A percentile compares a stretch with the other conserved stretches of the same genome.
Conservation (phyloP, 2,113 vertebrate species). For the Eubucco bourcierii region DNA sequence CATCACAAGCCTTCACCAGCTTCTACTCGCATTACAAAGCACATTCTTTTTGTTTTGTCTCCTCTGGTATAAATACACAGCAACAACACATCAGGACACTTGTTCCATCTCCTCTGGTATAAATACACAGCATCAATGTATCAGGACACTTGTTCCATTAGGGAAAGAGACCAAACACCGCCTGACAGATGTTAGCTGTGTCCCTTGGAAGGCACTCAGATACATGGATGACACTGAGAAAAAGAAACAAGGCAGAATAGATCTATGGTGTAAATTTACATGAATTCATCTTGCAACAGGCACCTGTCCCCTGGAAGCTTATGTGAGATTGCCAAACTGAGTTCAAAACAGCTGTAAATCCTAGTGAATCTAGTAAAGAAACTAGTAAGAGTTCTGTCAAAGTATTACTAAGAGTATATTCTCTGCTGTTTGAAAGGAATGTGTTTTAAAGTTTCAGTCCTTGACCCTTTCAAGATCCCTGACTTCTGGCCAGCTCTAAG, state of each 20-base stretch:
- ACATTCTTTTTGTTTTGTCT: conserved; percentile 30
- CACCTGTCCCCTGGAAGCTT: not conserved
- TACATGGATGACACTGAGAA: not conserved
- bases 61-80: not conserved
- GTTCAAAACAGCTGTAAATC: not conserved
- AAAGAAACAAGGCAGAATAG: not conserved
- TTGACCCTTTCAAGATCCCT: not conserved
- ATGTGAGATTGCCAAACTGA: not conserved
- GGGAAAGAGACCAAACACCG: conserved; percentile 20
- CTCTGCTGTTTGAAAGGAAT: not conserved
- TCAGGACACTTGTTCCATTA: not conserved
- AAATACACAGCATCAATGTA: conserved; percentile 7
- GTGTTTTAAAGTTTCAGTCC: not conserved
- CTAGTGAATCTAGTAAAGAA: not conserved
- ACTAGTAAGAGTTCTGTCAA: not conserved
- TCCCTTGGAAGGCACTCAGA: conserved; percentile 3
- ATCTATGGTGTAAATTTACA: not conserved
- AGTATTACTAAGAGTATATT: not conserved
- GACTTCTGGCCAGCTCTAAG: not conserved
- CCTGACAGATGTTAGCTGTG: conserved; percentile 41
- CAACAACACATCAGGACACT: conserved; percentile 13
- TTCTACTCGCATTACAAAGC: not conserved
- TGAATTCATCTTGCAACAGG: not conserved
- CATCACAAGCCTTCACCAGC: not conserved
- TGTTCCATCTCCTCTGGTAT: conserved; percentile 2